Evolutionary conservation across 30 jellyfish, hydroid and myxozoan genomes (phyloP).

Genomic region (Hydractinia symbiolongicarpus): DNA sequence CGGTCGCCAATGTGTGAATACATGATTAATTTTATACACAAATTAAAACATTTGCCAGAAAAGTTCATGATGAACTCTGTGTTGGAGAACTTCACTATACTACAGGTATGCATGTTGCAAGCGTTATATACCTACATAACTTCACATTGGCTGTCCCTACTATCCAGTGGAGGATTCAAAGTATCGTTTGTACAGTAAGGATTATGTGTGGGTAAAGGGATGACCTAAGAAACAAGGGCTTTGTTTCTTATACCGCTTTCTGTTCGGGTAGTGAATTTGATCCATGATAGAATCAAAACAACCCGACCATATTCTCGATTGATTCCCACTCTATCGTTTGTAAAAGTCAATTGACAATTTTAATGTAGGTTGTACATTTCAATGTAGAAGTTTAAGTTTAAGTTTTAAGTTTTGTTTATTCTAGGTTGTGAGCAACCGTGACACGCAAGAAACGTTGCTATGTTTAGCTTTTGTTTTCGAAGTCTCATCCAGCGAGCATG

Average conservation of each 20-base stretch:
- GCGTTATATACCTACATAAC: not conserved
- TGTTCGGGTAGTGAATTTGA: too few relatives aligned
- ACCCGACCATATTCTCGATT: not conserved
- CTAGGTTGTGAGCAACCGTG: slow-evolving; percentile 86
- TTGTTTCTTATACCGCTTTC: too few relatives aligned
- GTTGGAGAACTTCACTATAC: slow-evolving; percentile 78
- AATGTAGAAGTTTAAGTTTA: too few relatives aligned
- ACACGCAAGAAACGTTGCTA: slow-evolving; percentile 77
- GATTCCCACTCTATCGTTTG: not conserved
- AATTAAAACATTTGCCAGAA: slow-evolving; percentile 82
- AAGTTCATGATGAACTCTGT: slow-evolving; percentile 96
- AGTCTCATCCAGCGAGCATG: slow-evolving; percentile 88
- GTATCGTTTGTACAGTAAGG: too few relatives aligned
- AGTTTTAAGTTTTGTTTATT: not conserved
- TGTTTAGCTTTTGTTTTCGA: slow-evolving; percentile 85
- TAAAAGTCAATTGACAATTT: too few relatives aligned
- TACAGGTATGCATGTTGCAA: slow-evolving; percentile 45
- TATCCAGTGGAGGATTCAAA: too few relatives aligned
- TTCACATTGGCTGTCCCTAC: too few relatives aligned
- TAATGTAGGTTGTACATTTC: too few relatives aligned
- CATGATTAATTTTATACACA: slow-evolving; percentile 85
- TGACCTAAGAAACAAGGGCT: too few relatives aligned
- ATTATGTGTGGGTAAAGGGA: too few relatives aligned
- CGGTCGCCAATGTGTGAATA: slow-evolving; percentile 98
- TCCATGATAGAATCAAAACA: too few relatives aligned